Evolutionary conservation across 1,140 invertebrate genomes (phyloP).

Genomic region (Drosophila melanogaster): Release_6_plus_ISO1_MT NT_033777.3:20214501-20215000

Average conservation of each 20-base stretch:
- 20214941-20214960: not conserved
- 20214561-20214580: constrained; percentile 18
- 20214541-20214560: constrained; percentile 21
- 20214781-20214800: constrained; percentile 44
- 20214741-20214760: constrained; percentile 52
- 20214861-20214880: constrained; percentile 76
- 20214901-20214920: constrained; percentile 66
- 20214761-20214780: constrained; percentile 41
- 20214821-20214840: constrained; percentile 71
- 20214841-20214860: constrained; percentile 80
- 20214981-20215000: not conserved
- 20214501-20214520: constrained; percentile 32
- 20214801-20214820: constrained; percentile 67
- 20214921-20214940: constrained; percentile 10
- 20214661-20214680: constrained; percentile 28
- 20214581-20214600: constrained; percentile 65
- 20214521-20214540: constrained; percentile 25
- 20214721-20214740: constrained; percentile 44
- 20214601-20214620: constrained; percentile 15
- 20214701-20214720: constrained; percentile 28
- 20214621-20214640: constrained; percentile 60
- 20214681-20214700: not conserved
- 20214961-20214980: not conserved
- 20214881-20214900: constrained; percentile 82
- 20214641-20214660: constrained; percentile 60